phyloP scores from a whole-genome alignment of 37 sponge, comb jelly and placozoan species.

The Geodia barretti region DNA sequence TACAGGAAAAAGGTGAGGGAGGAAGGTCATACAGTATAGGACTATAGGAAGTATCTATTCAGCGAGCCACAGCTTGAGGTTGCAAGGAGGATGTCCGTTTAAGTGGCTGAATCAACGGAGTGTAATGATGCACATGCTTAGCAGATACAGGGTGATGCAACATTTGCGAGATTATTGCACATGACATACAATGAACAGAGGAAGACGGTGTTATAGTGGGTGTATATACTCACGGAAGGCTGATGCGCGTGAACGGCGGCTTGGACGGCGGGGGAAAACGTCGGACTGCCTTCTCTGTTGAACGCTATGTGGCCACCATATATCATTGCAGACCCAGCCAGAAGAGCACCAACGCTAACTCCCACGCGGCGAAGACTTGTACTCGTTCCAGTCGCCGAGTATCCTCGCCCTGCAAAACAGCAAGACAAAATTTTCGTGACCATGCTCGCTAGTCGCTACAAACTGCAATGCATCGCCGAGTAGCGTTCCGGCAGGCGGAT shows the following conservation, averaged over 20 bases:
- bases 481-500: no score
- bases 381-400: neutral
- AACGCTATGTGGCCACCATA: neutral
- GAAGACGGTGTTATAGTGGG: neutral
- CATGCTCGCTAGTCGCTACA: no score
- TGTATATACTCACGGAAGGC: constrained; percentile 9
- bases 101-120: no score
- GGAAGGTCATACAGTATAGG: neutral
- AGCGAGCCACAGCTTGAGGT: neutral
- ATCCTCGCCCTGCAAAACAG: neutral
- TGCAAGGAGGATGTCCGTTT: neutral
- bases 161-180: neutral
- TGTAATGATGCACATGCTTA: no score
- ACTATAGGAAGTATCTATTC: neutral
- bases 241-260: neutral
- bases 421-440: neutral
- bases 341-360: constrained; percentile 1
- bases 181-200: neutral
- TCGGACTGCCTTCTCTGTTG: neutral
- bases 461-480: no score
- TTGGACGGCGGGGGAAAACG: neutral
- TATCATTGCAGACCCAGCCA: constrained; percentile 20
- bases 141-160: neutral
- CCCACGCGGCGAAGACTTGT: neutral
- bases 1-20: neutral